Evolutionary conservation across 2,888 invertebrate species (phyloP).

Genomic region (Apodemia zela): DNA sequence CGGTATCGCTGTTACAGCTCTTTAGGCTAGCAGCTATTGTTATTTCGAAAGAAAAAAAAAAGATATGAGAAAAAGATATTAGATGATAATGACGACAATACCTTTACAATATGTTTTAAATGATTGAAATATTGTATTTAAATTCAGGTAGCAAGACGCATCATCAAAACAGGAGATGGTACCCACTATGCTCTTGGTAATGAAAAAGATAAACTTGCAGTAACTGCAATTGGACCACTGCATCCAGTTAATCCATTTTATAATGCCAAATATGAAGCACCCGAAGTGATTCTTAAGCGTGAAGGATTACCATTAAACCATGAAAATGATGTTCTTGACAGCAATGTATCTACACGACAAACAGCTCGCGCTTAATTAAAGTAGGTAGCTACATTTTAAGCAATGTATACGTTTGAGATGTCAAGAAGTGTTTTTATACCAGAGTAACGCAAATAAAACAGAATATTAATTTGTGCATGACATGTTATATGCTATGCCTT

Average conservation of each 20-base stretch:
- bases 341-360: constrained; percentile 31
- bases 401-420: too few relatives aligned
- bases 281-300: constrained; percentile 46
- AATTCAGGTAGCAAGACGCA: constrained; percentile 77
- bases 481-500: too few relatives aligned
- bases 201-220: constrained; percentile 49
- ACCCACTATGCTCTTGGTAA: constrained; percentile 76
- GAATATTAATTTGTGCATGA: too few relatives aligned
- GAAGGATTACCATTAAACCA: constrained; percentile 60
- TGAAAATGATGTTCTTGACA: constrained; percentile 50
- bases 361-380: constrained; percentile 21
- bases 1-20: too few relatives aligned
- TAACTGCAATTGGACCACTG: constrained; percentile 51
- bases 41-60: too few relatives aligned
- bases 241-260: constrained; percentile 68
- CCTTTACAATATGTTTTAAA: too few relatives aligned
- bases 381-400: too few relatives aligned
- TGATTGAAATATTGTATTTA: neutral
- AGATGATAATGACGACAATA: too few relatives aligned
- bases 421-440: too few relatives aligned
- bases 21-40: too few relatives aligned
- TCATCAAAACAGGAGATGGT: constrained; percentile 83
- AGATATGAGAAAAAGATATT: too few relatives aligned
- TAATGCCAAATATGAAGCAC: constrained; percentile 47
- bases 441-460: too few relatives aligned